phyloP scores from a whole-genome alignment of 2,888 invertebrate species.

The Thyatira batis region DNA sequence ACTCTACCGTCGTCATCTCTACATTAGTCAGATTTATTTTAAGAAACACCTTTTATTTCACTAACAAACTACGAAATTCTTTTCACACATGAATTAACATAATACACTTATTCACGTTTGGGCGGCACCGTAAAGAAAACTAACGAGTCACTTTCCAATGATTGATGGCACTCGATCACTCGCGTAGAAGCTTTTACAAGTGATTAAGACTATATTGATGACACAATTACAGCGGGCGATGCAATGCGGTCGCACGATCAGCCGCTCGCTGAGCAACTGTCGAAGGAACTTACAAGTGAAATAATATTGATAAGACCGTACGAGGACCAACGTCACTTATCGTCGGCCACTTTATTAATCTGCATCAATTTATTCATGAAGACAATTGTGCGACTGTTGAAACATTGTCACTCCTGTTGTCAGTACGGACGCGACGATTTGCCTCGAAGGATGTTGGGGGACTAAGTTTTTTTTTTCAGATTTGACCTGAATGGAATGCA shows the following conservation, averaged over 20 bases:
- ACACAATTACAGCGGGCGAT: slow-evolving; percentile 27
- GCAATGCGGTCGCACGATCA: slow-evolving; percentile 52
- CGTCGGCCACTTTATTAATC: slow-evolving; percentile 71
- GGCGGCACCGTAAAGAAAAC: slow-evolving; percentile 13
- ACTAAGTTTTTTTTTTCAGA: background rate
- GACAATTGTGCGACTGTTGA: slow-evolving; percentile 59
- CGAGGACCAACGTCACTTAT: slow-evolving; percentile 61
- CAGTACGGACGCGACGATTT: slow-evolving; percentile 8
- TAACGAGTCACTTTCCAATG: slow-evolving; percentile 24
- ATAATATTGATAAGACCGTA: slow-evolving; percentile 70
- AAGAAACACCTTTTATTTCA: slow-evolving; percentile 34
- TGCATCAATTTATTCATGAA: slow-evolving; percentile 75
- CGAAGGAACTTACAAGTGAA: slow-evolving; percentile 57
- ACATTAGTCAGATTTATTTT: slow-evolving; percentile 60
- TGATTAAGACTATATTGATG: slow-evolving; percentile 25
- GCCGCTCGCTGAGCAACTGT: slow-evolving; percentile 62
- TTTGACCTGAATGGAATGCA: slow-evolving; percentile 20
- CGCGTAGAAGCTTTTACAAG: slow-evolving; percentile 12
- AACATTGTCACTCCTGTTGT: slow-evolving; percentile 11
- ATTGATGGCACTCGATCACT: slow-evolving; percentile 20
- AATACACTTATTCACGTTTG: slow-evolving; percentile 7
- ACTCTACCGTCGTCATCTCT: slow-evolving; percentile 62
- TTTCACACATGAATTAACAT: slow-evolving; percentile 29
- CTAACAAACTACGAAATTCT: slow-evolving; percentile 27
- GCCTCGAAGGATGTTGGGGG: slow-evolving; percentile 5